A percentile compares a stretch with the other conserved stretches of the same genome.
phyloP scores from a whole-genome alignment of 2,888 invertebrate genomes.

The Drosophila buzzatii region DNA sequence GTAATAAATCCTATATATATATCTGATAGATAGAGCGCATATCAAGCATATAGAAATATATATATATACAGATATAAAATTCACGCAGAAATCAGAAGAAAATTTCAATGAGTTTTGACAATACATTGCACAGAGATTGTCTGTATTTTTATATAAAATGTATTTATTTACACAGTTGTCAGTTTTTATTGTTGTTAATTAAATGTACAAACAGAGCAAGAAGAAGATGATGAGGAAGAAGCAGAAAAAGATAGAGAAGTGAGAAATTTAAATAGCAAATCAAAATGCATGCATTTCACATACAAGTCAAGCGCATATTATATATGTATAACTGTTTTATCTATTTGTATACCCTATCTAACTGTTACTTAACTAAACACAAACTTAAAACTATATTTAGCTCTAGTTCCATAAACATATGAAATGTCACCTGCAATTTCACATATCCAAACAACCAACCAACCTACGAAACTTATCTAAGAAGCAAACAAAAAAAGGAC shows the following conservation, averaged over 20 bases:
- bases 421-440: constrained; percentile 47
- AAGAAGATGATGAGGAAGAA: constrained; percentile 6
- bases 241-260: background rate
- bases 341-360: constrained; percentile 18
- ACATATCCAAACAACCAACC: constrained; percentile 44
- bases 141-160: constrained; percentile 75
- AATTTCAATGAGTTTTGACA: constrained; percentile 71
- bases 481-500: constrained; percentile 13
- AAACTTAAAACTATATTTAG: constrained; percentile 20
- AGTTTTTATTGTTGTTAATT: constrained; percentile 57
- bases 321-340: constrained; percentile 27
- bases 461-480: constrained; percentile 41
- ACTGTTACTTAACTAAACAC: constrained; percentile 1
- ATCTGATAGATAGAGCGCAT: constrained; percentile 29
- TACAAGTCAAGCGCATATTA: constrained; percentile 10
- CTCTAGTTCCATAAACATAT: constrained; percentile 39
- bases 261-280: constrained; percentile 14
- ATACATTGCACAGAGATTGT: constrained; percentile 67
- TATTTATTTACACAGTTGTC: constrained; percentile 65
- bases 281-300: constrained; percentile 49
- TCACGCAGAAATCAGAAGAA: constrained; percentile 39
- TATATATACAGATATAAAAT: background rate
- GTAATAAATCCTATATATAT: constrained; percentile 1
- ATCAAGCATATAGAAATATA: constrained; percentile 8
- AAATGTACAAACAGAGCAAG: constrained; percentile 31